Percentiles rank a stretch among this genome's conserved stretches.
Conservation (phyloP, 1,140 invertebrate species). For the Bombus turneri region DNA sequence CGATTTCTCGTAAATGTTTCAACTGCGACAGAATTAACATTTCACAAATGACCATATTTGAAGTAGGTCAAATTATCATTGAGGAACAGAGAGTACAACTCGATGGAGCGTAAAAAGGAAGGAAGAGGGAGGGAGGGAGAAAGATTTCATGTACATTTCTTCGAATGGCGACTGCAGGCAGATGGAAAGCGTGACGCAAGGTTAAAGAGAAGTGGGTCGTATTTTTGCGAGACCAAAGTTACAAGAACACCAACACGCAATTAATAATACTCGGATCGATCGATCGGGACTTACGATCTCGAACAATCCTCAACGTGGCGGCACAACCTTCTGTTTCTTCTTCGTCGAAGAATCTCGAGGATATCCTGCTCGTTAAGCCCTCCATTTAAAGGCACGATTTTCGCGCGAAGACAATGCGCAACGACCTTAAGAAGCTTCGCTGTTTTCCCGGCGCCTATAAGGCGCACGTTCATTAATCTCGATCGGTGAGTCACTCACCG, state of each 20-base stretch:
- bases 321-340: neutral
- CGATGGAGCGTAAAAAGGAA: neutral
- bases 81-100: neutral
- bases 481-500: conserved; percentile 69
- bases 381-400: conserved; percentile 53
- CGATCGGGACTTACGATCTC: conserved; percentile 9
- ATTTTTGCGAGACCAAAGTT: conserved; percentile 15
- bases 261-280: conserved; percentile 10
- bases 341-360: neutral
- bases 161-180: neutral
- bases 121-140: neutral
- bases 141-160: neutral
- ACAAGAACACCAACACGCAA: conserved; percentile 8
- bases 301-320: neutral
- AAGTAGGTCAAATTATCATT: neutral
- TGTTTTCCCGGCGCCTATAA: conserved; percentile 68
- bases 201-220: conserved; percentile 30
- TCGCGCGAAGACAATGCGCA: conserved; percentile 61
- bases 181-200: conserved; percentile 45
- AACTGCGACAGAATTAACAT: neutral
- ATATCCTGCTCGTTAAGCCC: conserved; percentile 51
- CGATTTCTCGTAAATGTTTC: neutral
- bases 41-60: neutral
- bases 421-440: conserved; percentile 62
- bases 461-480: conserved; percentile 71